Evolutionary conservation across 1,140 invertebrate genomes (phyloP), one percentile per base, ranked within the genome.

Genomic region (Apis dorsata): DNA sequence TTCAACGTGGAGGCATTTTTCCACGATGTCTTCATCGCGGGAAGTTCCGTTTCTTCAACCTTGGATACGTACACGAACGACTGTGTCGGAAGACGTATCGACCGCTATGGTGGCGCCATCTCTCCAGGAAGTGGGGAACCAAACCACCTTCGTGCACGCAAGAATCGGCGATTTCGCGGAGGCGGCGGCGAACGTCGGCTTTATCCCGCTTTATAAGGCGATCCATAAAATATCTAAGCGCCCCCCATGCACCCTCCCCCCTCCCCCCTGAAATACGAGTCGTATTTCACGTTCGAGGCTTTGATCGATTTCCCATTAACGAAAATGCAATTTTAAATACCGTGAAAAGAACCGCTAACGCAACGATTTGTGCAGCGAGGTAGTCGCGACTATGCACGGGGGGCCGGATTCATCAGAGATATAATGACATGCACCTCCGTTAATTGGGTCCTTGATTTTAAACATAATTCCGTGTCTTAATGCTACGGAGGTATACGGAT

Each of bases 31-130:
- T 60, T 49, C n/a, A 24, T 24, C 24, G 7, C 10, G 28, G 12
- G 34, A 21, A 59, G 44, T 55, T 63, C 51, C 57, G 4, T n/a
- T 68, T 17, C 71, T 75, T 74, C 62, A 63, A 17, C n/a, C 24
- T 57, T 63, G 51, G 34, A 44, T 7, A 8, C 34, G 12, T 34
- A 24, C 62, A 17, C 60, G 59, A 34, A 69, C 7, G 66, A 17
- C 51, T n/a, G 24, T 24, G 34, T 34, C 34, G 63, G 49, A 68
- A 66, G 78, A 74, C 15, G 77, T 78, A 79, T 83, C 65, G 83
- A 81, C 55, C 78, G 59, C 80, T 63, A 72, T 79, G n/a, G 83
- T 91, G 89, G 90, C 90, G 89, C 90, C 90, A 91, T 91, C 90
- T 91, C 81, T 85, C 66, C 62, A 78, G 13, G 65, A 70, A 86